A percentile compares a stretch with the other conserved stretches of the same genome.
Evolutionary conservation across 2,113 vertebrate genomes (phyloP).

Genomic region (Strix uralensis): DNA sequence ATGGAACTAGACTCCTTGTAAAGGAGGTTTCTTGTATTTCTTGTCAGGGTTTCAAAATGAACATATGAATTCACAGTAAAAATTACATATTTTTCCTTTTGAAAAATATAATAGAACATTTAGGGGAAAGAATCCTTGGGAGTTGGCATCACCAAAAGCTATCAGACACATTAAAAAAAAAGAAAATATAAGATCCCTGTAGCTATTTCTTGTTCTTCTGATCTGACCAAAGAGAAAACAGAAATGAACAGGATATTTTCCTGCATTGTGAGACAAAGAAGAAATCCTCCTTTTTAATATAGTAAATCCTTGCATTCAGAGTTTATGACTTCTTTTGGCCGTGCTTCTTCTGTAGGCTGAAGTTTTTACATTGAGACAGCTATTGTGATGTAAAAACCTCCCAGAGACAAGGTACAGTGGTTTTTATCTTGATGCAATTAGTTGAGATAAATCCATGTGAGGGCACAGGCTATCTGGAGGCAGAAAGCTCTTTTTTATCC

Average conservation of each 20-base stretch:
- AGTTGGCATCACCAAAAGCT: neutral
- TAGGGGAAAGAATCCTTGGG: slow-evolving; percentile 30
- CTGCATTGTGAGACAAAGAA: neutral
- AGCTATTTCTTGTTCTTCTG: neutral
- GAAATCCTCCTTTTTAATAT: neutral
- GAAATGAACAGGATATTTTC: neutral
- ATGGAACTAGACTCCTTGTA: neutral
- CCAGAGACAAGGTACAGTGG: neutral
- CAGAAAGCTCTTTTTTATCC: neutral
- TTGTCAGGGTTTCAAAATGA: slow-evolving; percentile 45
- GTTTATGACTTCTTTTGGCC: neutral
- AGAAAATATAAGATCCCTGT: neutral
- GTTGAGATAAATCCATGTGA: neutral
- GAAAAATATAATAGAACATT: slow-evolving; percentile 4
- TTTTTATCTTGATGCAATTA: neutral
- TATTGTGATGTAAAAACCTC: neutral
- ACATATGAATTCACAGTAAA: neutral
- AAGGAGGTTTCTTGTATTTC: neutral
- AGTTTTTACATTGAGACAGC: neutral
- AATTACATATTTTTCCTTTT: neutral
- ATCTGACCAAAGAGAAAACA: neutral
- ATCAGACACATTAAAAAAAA: neutral
- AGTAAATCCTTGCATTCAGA: neutral
- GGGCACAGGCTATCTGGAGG: neutral
- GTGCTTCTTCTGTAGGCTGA: neutral